Base-by-base conservation (phyloP, 2,888 invertebrate species). In the Julus scandinavius region DNA sequence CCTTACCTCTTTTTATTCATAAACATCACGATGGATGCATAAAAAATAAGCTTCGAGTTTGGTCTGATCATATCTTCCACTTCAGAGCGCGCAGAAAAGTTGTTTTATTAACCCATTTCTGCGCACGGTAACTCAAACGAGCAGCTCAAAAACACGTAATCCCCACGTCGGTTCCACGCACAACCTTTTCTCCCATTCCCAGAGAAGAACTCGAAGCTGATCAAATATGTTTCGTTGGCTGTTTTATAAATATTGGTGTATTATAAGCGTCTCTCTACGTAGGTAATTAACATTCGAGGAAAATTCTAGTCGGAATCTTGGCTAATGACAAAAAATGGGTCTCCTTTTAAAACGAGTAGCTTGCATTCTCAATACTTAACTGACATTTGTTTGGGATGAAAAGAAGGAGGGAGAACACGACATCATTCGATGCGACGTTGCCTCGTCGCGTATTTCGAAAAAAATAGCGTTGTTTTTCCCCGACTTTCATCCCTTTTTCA, bases 1-100 rank as follows among this genome's bases (percentile, higher is more conserved):
- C 63, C 63, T 63, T 63, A 63, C 63, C 63, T 63, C 63, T 63
- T 63, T n/a, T 63, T 63, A 63, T 63, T n/a, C 63, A 63, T 63
- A 63, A 63, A 63, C 63, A 63, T n/a, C 63, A 63, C n/a, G 63
- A 63, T 63, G n/a, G 63, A 63, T 3, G 0, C 17, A 63, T 63
- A 50, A 50, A 50, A 2, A 1, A 58, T 9, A 63, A n/a, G 63
- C 63, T 63, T 63, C 63, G 63, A 63, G 63, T 63, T 63, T 63
- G 63, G 17, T 63, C 63, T n/a, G 63, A 63, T 63, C 63, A 63
- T n/a, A 63, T 63, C 63, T 63, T 63, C 63, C 63, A 63, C 63
- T 63, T n/a, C 17, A 63, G 63, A n/a, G 63, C 63, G 63, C n/a
- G n/a, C 63, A 63, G 63, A 63, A n/a, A 63, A 63, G 4, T 29